Percentiles rank a stretch among this genome's conserved stretches.
These are phyloP conservation scores for Trachymyrmex cornetzi DNA, from an alignment of 1,140 invertebrate species.

Conservation along the genomic window DNA sequence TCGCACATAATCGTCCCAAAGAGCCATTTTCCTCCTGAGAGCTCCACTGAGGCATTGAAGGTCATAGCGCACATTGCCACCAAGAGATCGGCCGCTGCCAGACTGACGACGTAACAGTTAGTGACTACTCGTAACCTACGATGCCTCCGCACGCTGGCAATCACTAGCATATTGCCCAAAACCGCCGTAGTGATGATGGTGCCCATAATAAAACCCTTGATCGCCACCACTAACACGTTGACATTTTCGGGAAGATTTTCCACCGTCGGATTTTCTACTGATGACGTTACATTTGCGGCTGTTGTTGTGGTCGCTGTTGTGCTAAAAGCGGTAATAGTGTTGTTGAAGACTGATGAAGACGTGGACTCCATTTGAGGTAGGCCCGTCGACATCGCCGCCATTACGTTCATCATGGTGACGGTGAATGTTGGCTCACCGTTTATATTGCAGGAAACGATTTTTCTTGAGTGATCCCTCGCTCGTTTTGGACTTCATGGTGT, in stretches of 20 bases:
- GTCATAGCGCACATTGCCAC: constrained; percentile 97
- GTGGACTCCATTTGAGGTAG: constrained; percentile 78
- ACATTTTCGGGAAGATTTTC: constrained; percentile 82
- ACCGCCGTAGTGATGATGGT: constrained; percentile 95
- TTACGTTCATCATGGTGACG: constrained; percentile 82
- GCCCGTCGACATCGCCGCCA: constrained; percentile 82
- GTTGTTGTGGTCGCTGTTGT: constrained; percentile 60
- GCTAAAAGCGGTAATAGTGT: constrained; percentile 50
- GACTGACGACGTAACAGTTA: constrained; percentile 97
- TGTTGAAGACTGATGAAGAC: constrained; percentile 61
- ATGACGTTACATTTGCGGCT: constrained; percentile 77
- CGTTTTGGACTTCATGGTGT: constrained; percentile 7
- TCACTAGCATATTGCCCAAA: constrained; percentile 95
- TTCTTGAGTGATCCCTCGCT: not conserved
- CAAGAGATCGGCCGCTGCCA: constrained; percentile 96
- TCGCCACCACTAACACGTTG: constrained; percentile 87
- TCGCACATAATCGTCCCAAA: constrained; percentile 97
- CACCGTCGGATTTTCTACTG: constrained; percentile 81
- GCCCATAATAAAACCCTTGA: constrained; percentile 92
- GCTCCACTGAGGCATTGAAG: constrained; percentile 95
- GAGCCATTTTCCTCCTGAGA: constrained; percentile 93
- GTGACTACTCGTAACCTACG: constrained; percentile 95
- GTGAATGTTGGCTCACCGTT: constrained; percentile 22
- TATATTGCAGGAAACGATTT: not conserved
- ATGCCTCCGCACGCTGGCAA: constrained; percentile 92